These are phyloP conservation scores for Piprites chloris DNA, from an alignment of 2,113 vertebrate genomes.

Conservation along the genomic window DNA sequence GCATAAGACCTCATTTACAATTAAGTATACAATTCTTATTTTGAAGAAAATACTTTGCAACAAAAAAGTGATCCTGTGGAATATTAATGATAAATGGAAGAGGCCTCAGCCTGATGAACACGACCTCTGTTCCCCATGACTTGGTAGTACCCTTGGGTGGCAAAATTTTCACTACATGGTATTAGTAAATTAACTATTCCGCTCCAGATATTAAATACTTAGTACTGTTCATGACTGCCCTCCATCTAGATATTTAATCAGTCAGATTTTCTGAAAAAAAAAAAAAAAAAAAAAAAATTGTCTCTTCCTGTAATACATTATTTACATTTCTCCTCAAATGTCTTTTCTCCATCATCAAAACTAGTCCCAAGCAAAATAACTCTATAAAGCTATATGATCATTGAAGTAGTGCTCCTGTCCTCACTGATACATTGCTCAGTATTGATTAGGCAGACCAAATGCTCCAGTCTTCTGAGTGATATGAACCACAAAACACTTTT, in stretches of 20 bases:
- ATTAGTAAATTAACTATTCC: background rate
- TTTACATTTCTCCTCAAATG: background rate
- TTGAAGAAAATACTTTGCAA: background rate
- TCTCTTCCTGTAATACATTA: background rate
- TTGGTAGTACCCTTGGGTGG: background rate
- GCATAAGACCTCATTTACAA: background rate
- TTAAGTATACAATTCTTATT: constrained; percentile 4
- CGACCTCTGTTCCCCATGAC: background rate
- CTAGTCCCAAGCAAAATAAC: background rate
- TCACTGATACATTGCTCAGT: background rate
- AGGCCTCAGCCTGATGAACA: background rate
- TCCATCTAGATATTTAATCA: background rate
- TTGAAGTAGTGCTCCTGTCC: background rate
- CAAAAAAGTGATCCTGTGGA: background rate
- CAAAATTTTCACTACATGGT: background rate
- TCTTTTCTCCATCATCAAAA: background rate
- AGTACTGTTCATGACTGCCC: background rate
- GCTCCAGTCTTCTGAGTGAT: background rate
- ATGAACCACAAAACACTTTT: background rate
- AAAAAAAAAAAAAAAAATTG: too few relatives aligned
- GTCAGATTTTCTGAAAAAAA: background rate
- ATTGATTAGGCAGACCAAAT: background rate
- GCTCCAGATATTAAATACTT: background rate
- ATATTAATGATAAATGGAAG: background rate
- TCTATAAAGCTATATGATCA: background rate